phyloP scores from a whole-genome alignment of 2,888 invertebrate species.

The Napeogenes inachia region DNA sequence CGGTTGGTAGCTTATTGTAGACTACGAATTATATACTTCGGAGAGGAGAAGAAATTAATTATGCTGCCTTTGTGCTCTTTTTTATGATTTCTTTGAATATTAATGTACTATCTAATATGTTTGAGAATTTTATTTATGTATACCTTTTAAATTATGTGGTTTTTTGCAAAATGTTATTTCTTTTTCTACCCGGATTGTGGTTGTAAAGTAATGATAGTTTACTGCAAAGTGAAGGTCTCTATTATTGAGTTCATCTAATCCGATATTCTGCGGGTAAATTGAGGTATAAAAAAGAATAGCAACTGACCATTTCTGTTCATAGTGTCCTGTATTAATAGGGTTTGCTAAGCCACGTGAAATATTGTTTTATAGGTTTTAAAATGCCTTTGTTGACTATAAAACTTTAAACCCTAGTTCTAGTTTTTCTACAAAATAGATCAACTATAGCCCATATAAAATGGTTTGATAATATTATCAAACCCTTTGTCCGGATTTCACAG shows the following conservation, averaged over 20 bases:
- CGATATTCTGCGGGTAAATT: constrained; percentile 7
- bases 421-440: too few relatives aligned
- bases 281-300: constrained; percentile 2
- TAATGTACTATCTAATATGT: neutral
- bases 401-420: too few relatives aligned
- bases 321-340: neutral
- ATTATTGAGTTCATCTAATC: constrained; percentile 6
- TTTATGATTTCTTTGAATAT: constrained; percentile 5
- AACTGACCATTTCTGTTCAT: constrained; percentile 2
- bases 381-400: too few relatives aligned
- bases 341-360: neutral
- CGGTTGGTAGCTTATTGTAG: constrained; percentile 19
- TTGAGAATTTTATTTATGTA: neutral
- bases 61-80: neutral
- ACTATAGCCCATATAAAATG: neutral
- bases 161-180: constrained; percentile 2
- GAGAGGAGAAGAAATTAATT: constrained; percentile 12
- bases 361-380: too few relatives aligned
- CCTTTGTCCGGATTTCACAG: constrained; percentile 1
- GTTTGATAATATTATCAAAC: neutral
- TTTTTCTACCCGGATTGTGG: constrained; percentile 5
- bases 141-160: neutral
- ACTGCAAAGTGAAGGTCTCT: constrained; percentile 4
- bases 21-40: constrained; percentile 20
- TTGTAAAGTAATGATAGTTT: constrained; percentile 1